Evolutionary conservation across 2,888 invertebrate genomes (phyloP).

Genomic region (Pyrrhia umbra): DNA sequence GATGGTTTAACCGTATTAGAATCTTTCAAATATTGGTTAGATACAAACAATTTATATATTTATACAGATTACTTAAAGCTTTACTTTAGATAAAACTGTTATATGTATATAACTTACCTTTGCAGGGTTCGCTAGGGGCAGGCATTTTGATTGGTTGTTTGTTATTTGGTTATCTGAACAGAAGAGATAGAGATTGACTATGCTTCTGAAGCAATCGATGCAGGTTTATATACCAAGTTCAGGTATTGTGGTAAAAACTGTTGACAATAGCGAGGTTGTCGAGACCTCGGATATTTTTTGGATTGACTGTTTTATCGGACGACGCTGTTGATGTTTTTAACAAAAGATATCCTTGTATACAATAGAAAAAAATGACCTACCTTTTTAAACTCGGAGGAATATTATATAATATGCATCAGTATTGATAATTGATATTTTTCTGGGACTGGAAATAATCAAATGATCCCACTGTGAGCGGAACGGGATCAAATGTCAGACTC

Average conservation of each 20-base stretch:
- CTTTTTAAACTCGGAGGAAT: too few relatives aligned
- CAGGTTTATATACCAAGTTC: conserved; percentile 64
- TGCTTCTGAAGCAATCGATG: conserved; percentile 38
- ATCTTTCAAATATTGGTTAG: too few relatives aligned
- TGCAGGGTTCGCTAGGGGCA: conserved; percentile 89
- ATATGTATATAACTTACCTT: conserved; percentile 81
- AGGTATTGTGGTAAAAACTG: conserved; percentile 67
- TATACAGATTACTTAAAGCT: too few relatives aligned
- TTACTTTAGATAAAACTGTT: too few relatives aligned
- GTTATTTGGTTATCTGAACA: conserved; percentile 22
- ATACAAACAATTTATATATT: too few relatives aligned
- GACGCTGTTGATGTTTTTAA: background rate
- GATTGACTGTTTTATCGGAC: conserved; percentile 15
- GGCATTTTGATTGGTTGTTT: conserved; percentile 82
- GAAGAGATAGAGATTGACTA: conserved; percentile 49
- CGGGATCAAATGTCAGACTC: too few relatives aligned
- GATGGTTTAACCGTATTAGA: too few relatives aligned
- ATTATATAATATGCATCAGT: too few relatives aligned
- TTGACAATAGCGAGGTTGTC: conserved; percentile 69
- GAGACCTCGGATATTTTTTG: conserved; percentile 70
- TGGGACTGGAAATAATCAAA: too few relatives aligned
- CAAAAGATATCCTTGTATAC: background rate
- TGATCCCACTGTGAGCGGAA: too few relatives aligned
- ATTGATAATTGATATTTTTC: too few relatives aligned
- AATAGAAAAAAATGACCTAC: background rate